Conservation (phyloP, 2,797 vertebrate species). For the Premnoplex brunnescens region DNA sequence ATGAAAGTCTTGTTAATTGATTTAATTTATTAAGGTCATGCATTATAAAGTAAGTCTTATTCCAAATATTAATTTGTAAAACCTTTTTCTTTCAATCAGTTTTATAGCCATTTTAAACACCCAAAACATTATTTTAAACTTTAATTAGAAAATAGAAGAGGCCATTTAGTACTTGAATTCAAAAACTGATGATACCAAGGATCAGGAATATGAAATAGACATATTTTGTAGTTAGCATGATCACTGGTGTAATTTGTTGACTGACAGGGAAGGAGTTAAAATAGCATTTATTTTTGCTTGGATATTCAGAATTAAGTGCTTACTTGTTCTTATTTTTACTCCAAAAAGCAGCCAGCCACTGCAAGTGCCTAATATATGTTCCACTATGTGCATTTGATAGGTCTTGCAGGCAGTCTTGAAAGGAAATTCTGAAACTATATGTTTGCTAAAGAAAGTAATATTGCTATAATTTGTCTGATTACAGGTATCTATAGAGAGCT, state of each 20-base stretch:
- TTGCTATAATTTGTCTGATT: constrained; percentile 67
- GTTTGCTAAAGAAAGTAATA: constrained; percentile 42
- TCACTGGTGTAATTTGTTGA: neutral
- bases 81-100: neutral
- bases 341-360: neutral
- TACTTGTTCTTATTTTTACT: neutral
- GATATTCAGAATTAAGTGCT: neutral
- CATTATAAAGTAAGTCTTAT: neutral
- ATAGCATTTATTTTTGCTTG: neutral
- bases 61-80: neutral
- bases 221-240: neutral
- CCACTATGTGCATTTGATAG: neutral
- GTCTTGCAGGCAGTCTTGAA: neutral
- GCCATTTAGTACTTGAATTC: neutral
- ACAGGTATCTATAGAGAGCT: constrained; percentile 90
- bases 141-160: neutral
- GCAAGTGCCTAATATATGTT: neutral
- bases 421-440: neutral
- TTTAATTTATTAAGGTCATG: neutral
- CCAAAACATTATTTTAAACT: neutral
- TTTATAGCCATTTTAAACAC: neutral
- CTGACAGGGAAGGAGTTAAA: neutral
- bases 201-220: neutral
- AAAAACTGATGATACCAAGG: neutral
- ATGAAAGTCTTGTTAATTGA: neutral